These are phyloP conservation scores for Agriotes lineatus DNA, from an alignment of 2,888 invertebrate species.

Conservation along the genomic window DNA sequence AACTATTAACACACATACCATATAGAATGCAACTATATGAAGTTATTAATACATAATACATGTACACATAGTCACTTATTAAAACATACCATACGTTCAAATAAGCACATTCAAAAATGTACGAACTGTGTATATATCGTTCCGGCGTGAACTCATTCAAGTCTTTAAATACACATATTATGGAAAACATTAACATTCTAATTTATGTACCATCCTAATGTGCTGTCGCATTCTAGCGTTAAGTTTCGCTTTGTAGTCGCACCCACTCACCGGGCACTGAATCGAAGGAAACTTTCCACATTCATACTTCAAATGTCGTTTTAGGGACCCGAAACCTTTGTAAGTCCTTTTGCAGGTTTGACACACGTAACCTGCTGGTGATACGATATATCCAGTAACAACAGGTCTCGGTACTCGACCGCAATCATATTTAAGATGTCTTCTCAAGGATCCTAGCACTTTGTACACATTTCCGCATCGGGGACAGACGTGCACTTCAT, in stretches of 20 bases:
- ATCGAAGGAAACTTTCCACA: conserved; percentile 35
- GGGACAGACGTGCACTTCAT: conserved; percentile 44
- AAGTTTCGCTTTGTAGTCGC: conserved; percentile 37
- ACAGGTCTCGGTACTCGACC: conserved; percentile 35
- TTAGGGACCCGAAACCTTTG: conserved; percentile 31
- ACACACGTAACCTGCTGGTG: conserved; percentile 29
- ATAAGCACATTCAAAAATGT: too few relatives aligned
- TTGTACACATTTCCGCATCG: conserved; percentile 45
- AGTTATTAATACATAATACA: too few relatives aligned
- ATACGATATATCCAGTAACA: conserved; percentile 34
- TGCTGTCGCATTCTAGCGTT: conserved; percentile 37
- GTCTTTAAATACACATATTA: too few relatives aligned
- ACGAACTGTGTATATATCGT: too few relatives aligned
- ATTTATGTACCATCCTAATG: conserved; percentile 38
- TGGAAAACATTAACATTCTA: conserved; percentile 6
- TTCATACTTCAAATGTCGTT: conserved; percentile 37
- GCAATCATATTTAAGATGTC: conserved; percentile 52
- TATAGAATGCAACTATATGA: too few relatives aligned
- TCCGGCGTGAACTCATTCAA: too few relatives aligned
- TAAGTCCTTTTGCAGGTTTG: conserved; percentile 30
- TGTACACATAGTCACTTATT: too few relatives aligned
- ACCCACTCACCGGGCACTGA: conserved; percentile 27
- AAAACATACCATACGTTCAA: too few relatives aligned
- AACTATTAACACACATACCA: too few relatives aligned
- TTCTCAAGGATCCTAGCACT: conserved; percentile 40